phyloP scores from a whole-genome alignment of 2,797 vertebrate species.

The Margarornis squamiger region DNA sequence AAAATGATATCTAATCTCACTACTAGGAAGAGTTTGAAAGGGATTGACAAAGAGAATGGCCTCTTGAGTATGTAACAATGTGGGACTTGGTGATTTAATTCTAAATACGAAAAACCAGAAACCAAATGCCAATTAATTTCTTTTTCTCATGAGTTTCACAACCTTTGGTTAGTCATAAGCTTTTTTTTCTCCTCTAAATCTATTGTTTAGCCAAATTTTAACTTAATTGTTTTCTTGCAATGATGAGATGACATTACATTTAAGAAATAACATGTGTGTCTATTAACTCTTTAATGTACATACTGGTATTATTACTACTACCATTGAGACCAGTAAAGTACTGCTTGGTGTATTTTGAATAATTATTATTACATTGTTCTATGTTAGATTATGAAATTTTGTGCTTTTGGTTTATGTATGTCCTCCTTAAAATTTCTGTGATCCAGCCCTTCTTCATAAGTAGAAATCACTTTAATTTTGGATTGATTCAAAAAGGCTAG shows the following conservation, averaged over 20 bases:
- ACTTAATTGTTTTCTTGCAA: slow-evolving; percentile 37
- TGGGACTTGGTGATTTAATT: neutral
- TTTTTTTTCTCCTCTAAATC: neutral
- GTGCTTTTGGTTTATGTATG: neutral
- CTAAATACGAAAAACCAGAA: neutral
- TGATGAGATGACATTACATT: neutral
- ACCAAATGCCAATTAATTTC: neutral
- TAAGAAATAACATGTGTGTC: slow-evolving; percentile 7
- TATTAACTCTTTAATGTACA: slow-evolving; percentile 34
- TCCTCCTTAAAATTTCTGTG: neutral
- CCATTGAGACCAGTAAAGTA: neutral
- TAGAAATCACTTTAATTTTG: neutral
- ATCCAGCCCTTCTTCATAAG: neutral
- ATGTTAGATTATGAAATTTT: neutral
- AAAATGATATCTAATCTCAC: neutral
- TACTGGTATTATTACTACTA: neutral
- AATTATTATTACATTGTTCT: slow-evolving; percentile 14
- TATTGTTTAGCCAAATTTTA: neutral
- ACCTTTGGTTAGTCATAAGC: neutral
- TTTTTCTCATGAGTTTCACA: neutral
- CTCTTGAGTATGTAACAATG: neutral
- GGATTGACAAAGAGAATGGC: neutral
- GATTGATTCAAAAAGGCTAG: neutral
- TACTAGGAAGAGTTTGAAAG: neutral
- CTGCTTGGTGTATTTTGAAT: neutral